Conservation (phyloP, 2,888 invertebrate species). For the Hololepta plana region DNA sequence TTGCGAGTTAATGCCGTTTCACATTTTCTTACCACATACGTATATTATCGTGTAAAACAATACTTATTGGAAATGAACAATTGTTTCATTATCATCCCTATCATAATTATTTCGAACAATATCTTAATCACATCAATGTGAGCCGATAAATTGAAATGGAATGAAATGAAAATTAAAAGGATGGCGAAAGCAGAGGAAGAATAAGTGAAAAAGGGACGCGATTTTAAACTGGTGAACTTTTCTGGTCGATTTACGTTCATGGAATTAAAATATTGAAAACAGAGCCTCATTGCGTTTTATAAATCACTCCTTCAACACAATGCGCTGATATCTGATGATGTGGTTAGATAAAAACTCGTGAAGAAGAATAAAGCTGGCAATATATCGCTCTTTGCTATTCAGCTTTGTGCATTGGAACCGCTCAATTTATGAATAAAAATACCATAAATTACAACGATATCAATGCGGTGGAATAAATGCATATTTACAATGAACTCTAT, state of each 20-base stretch:
- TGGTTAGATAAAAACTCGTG: slow-evolving; percentile 18
- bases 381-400: slow-evolving; percentile 18
- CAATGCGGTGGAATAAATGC: slow-evolving; percentile 22
- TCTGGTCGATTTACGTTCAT: slow-evolving; percentile 17
- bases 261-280: slow-evolving; percentile 20
- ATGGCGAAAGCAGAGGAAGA: too few species aligned
- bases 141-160: too few species aligned
- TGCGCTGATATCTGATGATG: slow-evolving; percentile 19
- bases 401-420: slow-evolving; percentile 19
- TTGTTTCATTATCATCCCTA: too few species aligned
- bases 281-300: slow-evolving; percentile 22
- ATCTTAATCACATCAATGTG: too few species aligned
- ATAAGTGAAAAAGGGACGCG: too few species aligned
- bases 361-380: slow-evolving; percentile 18
- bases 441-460: slow-evolving; percentile 22
- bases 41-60: too few species aligned
- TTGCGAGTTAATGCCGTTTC: too few species aligned
- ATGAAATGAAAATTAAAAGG: too few species aligned
- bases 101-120: too few species aligned
- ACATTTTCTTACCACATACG: too few species aligned
- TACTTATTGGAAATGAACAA: too few species aligned
- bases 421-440: slow-evolving; percentile 25
- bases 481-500: slow-evolving; percentile 23
- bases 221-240: too few species aligned
- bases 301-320: slow-evolving; percentile 23